Base-by-base conservation (phyloP, 2,797 vertebrate genomes). In the Micromesistius poutassou region DNA sequence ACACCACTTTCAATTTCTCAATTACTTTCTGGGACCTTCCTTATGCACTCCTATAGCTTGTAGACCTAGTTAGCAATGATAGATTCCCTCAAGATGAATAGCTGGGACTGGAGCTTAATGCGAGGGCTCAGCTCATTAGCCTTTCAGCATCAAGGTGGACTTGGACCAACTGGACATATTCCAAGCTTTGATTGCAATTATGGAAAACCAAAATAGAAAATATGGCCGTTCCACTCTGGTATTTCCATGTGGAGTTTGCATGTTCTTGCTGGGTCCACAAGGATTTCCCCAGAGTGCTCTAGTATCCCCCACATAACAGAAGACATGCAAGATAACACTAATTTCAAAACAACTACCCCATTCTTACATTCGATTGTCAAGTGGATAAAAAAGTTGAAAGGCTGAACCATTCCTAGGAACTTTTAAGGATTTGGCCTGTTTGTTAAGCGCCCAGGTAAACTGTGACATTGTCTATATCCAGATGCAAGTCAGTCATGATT, bases 31-130 rank as follows among this genome's bases (percentile, higher is more conserved):
- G 3, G 62, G 62, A 28, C 25, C 62, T 62, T 25, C 7, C 55
- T 62, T 62, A 9, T 62, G 55, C 55, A 25, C 62, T 68, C 9
- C 62, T 28, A 28, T 28, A 3, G 62, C n/a, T 68, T 68, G n/a
- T 25, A 16, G n/a, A 9, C 25, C 10, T 13, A 13, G 62, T 28
- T 68, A 28, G n/a, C 62, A 28, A 4, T 68, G 25, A 33, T 71
- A 12, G 38, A 46, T 12, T 42, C 73, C 5, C 13, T 42, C 7
- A 16, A 13, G 36, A 28, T 71, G 25, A 74, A 28, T n/a, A 12
- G 72, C 72, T 73, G 72, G 36, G 35, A 25, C 36, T 73, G 72
- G 35, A n/a, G 72, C 72, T 73, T 35, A 35, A n/a, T 25, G 10
- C 16, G 73, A 36, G 16, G 38, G n/a, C 38, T 74, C 5, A 42